Conservation (phyloP, 2,888 invertebrate genomes). For the Cosmia trapezina region DNA sequence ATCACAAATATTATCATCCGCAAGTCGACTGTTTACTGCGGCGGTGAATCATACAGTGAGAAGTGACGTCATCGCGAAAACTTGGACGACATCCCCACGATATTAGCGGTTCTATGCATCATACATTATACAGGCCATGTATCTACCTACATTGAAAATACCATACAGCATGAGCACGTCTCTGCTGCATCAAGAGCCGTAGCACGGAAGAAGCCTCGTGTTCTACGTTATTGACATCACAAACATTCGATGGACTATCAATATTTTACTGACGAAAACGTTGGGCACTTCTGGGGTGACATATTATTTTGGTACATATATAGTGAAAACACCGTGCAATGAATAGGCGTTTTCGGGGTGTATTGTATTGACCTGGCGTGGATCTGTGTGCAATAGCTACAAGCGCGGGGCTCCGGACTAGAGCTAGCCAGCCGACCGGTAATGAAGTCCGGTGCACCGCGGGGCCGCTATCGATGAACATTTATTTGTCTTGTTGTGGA, state of each 20-base stretch:
- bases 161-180: neutral
- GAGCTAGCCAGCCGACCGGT: slow-evolving; percentile 28
- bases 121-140: neutral
- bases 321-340: neutral
- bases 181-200: neutral
- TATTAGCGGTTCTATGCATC: slow-evolving; percentile 3
- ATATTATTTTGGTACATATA: neutral
- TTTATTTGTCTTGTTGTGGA: slow-evolving; percentile 7
- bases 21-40: slow-evolving; percentile 29
- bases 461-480: slow-evolving; percentile 31
- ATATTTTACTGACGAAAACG: neutral
- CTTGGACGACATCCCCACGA: slow-evolving; percentile 41
- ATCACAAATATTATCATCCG: slow-evolving; percentile 40
- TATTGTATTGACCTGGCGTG: slow-evolving; percentile 45
- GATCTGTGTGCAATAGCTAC: slow-evolving; percentile 42
- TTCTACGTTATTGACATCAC: neutral
- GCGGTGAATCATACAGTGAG: slow-evolving; percentile 51
- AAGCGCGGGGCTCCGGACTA: slow-evolving; percentile 8
- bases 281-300: slow-evolving; percentile 1
- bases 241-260: slow-evolving; percentile 1
- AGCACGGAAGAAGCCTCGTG: neutral
- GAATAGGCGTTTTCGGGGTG: slow-evolving; percentile 1
- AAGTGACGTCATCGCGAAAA: slow-evolving; percentile 41
- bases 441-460: slow-evolving; percentile 48
- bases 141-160: neutral